Evolutionary conservation across 2,888 invertebrate genomes (phyloP), one percentile per base, ranked within the genome.

Genomic region (Lamproptera curius): DNA sequence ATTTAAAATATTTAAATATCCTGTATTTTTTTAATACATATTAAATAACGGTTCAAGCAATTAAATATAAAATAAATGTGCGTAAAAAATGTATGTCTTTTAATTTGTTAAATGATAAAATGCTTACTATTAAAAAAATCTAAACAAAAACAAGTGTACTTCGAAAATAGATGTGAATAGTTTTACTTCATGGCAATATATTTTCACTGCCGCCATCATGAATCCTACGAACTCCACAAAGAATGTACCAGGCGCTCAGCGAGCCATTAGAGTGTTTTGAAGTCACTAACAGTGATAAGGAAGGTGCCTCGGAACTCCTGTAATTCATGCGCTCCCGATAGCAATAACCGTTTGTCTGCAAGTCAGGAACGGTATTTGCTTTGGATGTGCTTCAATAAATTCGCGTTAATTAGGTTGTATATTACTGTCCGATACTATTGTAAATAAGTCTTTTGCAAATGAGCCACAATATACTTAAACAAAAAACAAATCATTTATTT

Each of bases 201-300:
- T 26, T 26, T 23, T 40, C 16, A 2, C 17, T 6, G 16, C 11
- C 2, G 14, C 37, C 11, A n/a, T 33, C 20, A 23, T 47, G 17
- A 34, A 34, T 35, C 17, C 37, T n/a, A 17, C 15, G 1, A 47
- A 38, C 17, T 38, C n/a, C 13, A 34, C 38, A 26, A 38, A 38
- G 38, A 43, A 48, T 43, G 34, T 39, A 39, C 31, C 31, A 31
- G 31, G 31, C 31, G 26, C 36, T 11, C 31, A 31, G 20, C 23
- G 33, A 13, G 44, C 37, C 23, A 39, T 40, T 49, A 37, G 35
- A 23, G 16, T 45, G 20, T 44, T 40, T 49, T 41, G 26, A 31
- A 40, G 37, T 43, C 39, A 43, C 48, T 49, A 38, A 41, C 39
- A 41, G 20, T 45, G 49, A 44, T 50, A 50, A 50, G 49, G 41